These are phyloP conservation scores for Microchrysa polita DNA, from an alignment of 2,888 invertebrate genomes.

Conservation along the genomic window DNA sequence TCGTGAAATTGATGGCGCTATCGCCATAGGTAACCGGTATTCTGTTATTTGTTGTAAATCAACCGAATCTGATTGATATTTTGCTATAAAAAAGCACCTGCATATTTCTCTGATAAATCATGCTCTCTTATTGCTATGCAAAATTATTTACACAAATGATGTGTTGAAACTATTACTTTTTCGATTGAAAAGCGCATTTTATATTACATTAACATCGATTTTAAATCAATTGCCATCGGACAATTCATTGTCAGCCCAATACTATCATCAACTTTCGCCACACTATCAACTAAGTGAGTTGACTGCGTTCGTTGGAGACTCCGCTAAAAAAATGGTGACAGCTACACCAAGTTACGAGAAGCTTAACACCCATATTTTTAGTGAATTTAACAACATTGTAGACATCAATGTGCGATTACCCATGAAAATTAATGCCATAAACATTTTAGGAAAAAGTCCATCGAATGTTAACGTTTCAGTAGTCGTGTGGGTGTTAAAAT, in stretches of 20 bases:
- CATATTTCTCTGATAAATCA: too few species aligned
- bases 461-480: constrained; percentile 39
- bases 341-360: constrained; percentile 10
- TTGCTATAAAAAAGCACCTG: too few species aligned
- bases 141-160: too few species aligned
- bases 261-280: neutral
- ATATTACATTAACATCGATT: too few species aligned
- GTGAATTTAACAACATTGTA: constrained; percentile 37
- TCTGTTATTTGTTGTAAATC: too few species aligned
- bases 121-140: too few species aligned
- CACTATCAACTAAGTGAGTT: neutral
- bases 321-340: constrained; percentile 5
- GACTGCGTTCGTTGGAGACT: neutral
- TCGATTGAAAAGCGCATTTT: too few species aligned
- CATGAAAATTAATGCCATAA: constrained; percentile 40
- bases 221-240: neutral
- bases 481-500: constrained; percentile 36
- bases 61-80: too few species aligned
- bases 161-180: too few species aligned
- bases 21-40: neutral
- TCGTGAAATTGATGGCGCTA: constrained; percentile 27
- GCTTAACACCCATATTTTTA: constrained; percentile 21
- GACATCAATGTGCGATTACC: constrained; percentile 39
- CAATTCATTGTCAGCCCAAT: neutral
- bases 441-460: constrained; percentile 36